Evolutionary conservation across 1,140 invertebrate genomes (phyloP).

Genomic region (Aphelenchoides fujianensis): DNA sequence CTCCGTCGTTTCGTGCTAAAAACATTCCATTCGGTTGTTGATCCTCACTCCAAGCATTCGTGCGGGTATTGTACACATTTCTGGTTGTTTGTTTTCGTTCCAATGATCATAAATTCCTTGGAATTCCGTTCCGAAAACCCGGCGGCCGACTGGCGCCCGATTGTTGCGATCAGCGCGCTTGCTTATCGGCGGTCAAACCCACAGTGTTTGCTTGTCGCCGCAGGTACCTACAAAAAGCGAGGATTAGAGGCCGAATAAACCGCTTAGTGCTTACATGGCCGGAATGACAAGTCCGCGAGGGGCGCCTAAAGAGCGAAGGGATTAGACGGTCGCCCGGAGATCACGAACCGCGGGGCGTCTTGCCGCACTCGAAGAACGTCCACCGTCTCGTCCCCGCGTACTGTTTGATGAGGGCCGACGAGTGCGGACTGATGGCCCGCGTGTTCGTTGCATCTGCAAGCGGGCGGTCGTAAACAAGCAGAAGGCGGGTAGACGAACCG

Average conservation of each 20-base stretch:
- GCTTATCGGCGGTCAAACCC: constrained; percentile 4
- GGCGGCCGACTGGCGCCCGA: neutral
- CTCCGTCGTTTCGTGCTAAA: constrained; percentile 55
- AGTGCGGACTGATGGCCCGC: neutral
- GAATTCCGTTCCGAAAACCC: neutral
- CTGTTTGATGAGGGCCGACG: constrained; percentile 4
- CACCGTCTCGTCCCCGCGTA: constrained; percentile 40
- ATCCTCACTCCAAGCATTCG: neutral
- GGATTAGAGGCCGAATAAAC: constrained; percentile 12
- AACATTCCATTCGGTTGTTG: constrained; percentile 20
- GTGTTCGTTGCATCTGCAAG: neutral
- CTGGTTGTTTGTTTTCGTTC: neutral
- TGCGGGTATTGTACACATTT: constrained; percentile 21
- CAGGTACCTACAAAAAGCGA: constrained; percentile 21
- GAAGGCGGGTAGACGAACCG: neutral
- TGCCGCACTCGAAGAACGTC: constrained; percentile 55
- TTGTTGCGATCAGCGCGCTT: neutral
- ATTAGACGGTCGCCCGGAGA: no score
- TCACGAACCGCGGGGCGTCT: constrained; percentile 55
- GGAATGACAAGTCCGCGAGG: constrained; percentile 51
- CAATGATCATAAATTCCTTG: constrained; percentile 13
- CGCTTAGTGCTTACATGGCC: constrained; percentile 54
- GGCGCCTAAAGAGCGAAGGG: no score
- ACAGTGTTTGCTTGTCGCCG: constrained; percentile 38
- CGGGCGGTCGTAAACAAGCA: neutral